Base-by-base conservation (phyloP, 1,140 invertebrate species). In the Euwallacea similis region DNA sequence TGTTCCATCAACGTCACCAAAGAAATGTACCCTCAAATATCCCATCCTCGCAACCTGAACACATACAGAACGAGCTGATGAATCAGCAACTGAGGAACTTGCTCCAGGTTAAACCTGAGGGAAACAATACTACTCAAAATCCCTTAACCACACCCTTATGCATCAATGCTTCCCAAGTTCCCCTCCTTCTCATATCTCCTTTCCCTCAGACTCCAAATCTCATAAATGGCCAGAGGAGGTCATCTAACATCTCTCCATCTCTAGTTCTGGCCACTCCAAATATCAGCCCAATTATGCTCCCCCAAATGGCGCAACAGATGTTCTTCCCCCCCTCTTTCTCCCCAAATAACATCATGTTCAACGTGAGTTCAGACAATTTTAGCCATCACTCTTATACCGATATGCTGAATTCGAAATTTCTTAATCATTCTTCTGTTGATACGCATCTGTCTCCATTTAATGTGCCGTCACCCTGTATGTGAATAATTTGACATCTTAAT, bases 251-350 rank as follows among this genome's bases (percentile, higher is more conserved):
- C 7, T 66, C 62, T 50, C 72, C 72, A 13, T 54, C 50, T 13
- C 54, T 61, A 43, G n/a, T 70, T 33, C 60, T 33, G n/a, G 21
- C 33, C 4, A 33, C 66, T 42, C 71, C 73, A n/a, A 71, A 73
- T 71, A 47, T 76, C 8, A 71, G 77, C 0, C 73, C 79, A 58
- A 54, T 43, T 10, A 13, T 10, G 9, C 50, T n/a, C n/a, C 7
- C 7, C 8, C 33, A n/a, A 9, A 60, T 56, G 60, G 2, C 69
- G 16, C 55, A 33, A 11, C 13, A 53, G 2, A 69, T 70, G 56
- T 68, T 42, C n/a, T 68, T 33, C 21, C 21, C 21, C 4, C 21
- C 21, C 21, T 33, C 21, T 33, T 33, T 33, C 21, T 33, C 21
- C 21, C 21, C 21, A 33, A 33, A 4, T 33, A 33, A 33, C 21